Evolutionary conservation across 1,140 invertebrate species (phyloP).

Genomic region (Schlechtendalia chinensis): DNA sequence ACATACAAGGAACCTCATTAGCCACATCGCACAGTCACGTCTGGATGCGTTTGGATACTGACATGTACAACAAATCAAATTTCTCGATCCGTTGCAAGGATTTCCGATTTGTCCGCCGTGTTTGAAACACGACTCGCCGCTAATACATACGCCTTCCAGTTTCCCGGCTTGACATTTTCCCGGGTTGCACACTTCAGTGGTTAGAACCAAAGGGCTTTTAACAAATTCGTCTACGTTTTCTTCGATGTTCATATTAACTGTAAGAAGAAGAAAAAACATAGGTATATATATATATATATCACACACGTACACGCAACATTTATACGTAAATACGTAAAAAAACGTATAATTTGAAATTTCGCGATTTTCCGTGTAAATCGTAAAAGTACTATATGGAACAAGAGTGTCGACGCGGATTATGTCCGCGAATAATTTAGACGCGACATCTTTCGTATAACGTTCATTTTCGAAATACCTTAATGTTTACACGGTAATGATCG

Average conservation of each 20-base stretch:
- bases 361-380: no score
- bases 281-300: no score
- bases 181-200: slow-evolving; percentile 28
- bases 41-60: slow-evolving; percentile 20
- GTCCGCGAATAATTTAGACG: no score
- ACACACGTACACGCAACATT: no score
- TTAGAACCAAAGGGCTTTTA: slow-evolving; percentile 35
- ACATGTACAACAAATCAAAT: slow-evolving; percentile 51
- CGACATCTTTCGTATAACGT: no score
- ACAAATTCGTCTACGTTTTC: background rate
- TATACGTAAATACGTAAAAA: no score
- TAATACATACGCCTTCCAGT: slow-evolving; percentile 52
- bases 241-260: slow-evolving; percentile 7
- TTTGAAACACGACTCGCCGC: slow-evolving; percentile 51
- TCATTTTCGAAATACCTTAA: no score
- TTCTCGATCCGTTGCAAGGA: slow-evolving; percentile 35
- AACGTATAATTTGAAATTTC: no score
- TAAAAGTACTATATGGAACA: no score
- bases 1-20: no score
- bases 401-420: no score
- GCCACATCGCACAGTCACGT: background rate
- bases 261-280: background rate
- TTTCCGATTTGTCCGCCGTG: slow-evolving; percentile 50
- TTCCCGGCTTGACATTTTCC: slow-evolving; percentile 48
- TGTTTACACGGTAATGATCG: no score